phyloP scores from a whole-genome alignment of 2,888 invertebrate species.

The Rotaria magnacalcarata region DNA sequence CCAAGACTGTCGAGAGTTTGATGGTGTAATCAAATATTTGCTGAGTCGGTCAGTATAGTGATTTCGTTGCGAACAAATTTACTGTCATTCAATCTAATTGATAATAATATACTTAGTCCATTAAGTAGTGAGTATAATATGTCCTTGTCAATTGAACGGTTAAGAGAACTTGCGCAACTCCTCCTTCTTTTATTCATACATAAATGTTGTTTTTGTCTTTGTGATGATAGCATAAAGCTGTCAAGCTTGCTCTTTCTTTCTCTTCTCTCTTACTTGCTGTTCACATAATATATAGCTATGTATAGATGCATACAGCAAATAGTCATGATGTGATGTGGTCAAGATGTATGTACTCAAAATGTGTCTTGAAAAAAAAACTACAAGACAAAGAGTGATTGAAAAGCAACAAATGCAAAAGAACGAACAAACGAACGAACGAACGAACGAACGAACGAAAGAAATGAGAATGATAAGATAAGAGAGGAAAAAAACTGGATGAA shows the following conservation, averaged over 20 bases:
- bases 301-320: background rate
- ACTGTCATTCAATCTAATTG: slow-evolving; percentile 17
- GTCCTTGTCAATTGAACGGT: background rate
- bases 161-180: background rate
- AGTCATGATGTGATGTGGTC: background rate
- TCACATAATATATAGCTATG: background rate
- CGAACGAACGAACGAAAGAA: background rate
- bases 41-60: background rate
- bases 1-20: background rate
- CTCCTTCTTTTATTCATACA: background rate
- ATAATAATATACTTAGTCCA: background rate
- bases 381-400: background rate
- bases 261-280: background rate
- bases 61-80: background rate
- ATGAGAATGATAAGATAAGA: background rate
- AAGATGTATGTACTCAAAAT: background rate
- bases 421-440: background rate
- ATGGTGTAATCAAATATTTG: background rate
- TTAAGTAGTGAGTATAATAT: background rate
- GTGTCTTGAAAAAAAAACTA: background rate
- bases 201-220: background rate
- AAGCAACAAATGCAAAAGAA: background rate
- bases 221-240: background rate
- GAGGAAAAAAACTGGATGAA: background rate
- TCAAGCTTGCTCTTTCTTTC: background rate